Evolutionary conservation across 2,113 vertebrate genomes (phyloP), one percentile per base, ranked within the genome.

Genomic region (Saguinus midas): DNA sequence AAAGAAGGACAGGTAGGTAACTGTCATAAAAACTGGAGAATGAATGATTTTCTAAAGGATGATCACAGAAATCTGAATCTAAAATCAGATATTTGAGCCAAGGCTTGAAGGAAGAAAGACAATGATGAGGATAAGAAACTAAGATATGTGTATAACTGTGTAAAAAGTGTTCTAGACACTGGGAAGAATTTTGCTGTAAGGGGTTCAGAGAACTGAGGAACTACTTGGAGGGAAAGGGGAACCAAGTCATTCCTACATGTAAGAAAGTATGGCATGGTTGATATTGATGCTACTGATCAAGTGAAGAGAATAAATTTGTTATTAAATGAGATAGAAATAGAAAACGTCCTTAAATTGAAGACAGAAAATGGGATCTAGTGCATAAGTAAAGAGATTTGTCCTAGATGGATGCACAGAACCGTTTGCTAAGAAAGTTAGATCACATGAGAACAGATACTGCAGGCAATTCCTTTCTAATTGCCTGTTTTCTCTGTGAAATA

Each of bases 71-170:
- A 27, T 27, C 25, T 17, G 7, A 66, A 66, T 29, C 27, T 27
- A 70, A 48, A 58, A 50, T 7, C 5, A 58, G 2, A 40, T 68
- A 27, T 50, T 27, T 58, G 12, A 83, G 25, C 0, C 8, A 89
- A 78, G 29, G 57, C 4, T 45, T 76, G 23, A 78, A 37, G 27
- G 25, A 58, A 6, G 6, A 17, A 40, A 20, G 2, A 29, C 23
- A 70, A 12, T 40, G 6, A 50, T 3, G 5, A 10, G 9, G 13
- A 0, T 43, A 25, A 18, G 32, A 10, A 1, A 45, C n/a, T 43
- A 18, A 76, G 3, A 4, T 78, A 18, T 43, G 7, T 48, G 9
- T 52, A 5, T 23, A 87, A 61, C 52, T 82, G 12, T 57, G 29
- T 23, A 8, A 57, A 40, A 6, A 40, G 4, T 90, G 20, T 21